phyloP scores from a whole-genome alignment of 2,888 invertebrate species.

The Heteromurus nitidus region DNA sequence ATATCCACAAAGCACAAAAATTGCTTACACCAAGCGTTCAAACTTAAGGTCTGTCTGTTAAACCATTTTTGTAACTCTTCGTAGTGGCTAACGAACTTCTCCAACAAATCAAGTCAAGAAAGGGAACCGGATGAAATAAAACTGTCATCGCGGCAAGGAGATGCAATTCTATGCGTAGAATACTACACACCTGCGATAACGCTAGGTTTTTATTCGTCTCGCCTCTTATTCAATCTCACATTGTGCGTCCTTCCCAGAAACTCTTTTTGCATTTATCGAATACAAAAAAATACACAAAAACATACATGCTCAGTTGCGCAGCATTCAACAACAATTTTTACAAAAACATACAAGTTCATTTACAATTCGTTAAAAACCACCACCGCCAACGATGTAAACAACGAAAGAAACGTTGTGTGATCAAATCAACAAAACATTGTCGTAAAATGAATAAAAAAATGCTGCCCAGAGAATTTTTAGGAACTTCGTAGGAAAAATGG shows the following conservation, averaged over 20 bases:
- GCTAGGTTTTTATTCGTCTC: background rate
- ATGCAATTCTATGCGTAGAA: background rate
- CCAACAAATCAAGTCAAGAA: constrained; percentile 51
- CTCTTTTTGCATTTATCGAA: background rate
- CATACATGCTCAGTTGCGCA: background rate
- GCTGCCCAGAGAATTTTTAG: too few species aligned
- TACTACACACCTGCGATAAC: constrained; percentile 15
- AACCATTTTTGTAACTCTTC: too few species aligned
- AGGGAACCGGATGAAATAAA: constrained; percentile 48
- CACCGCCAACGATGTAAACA: too few species aligned
- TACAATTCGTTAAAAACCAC: constrained; percentile 26
- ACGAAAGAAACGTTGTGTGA: too few species aligned
- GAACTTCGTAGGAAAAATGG: too few species aligned
- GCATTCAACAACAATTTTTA: constrained; percentile 24
- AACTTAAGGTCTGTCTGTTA: too few species aligned
- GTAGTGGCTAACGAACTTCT: constrained; percentile 38
- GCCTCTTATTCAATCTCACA: background rate
- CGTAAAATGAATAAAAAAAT: too few species aligned
- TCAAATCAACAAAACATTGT: too few species aligned
- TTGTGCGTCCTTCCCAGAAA: background rate
- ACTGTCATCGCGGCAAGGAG: constrained; percentile 41
- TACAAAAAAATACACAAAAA: background rate
- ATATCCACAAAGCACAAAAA: too few species aligned
- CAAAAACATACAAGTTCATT: constrained; percentile 30
- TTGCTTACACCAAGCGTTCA: too few species aligned